Evolutionary conservation across 2,113 vertebrate genomes (phyloP), one percentile per base, ranked within the genome.

Genomic region (Perca schrenkii): DNA sequence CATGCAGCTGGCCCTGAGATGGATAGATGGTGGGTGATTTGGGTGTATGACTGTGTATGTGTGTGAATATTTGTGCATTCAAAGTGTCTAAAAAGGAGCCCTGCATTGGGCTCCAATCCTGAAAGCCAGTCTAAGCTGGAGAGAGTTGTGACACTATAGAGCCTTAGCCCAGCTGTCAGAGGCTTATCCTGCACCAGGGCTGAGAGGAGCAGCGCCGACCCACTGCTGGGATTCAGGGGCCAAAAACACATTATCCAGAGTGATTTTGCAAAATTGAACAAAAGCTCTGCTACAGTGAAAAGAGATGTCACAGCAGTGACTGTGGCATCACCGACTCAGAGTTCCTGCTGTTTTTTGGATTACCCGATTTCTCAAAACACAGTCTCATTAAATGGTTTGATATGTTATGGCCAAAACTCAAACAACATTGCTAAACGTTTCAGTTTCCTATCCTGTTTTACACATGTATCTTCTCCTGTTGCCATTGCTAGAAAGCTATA

Each of bases 211-310:
- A 63, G 54, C 79, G 76, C 73, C 8, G 31, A 69, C 77, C 66
- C 85, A 84, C 87, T 64, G 74, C 88, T 75, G 86, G 88, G 91
- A 86, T 74, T 74, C 83, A 43, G 92, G 77, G 81, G 82, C 88
- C 87, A 87, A 87, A 90, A 84, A 79, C 82, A 85, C 88, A 91
- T 90, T 91, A 91, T 82, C 82, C 83, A 83, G 76, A 85, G 58
- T 85, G 82, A 90, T 86, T 91, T 86, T 65, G 71, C 65, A 84
- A 82, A 92, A 85, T n/a, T 53, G 77, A 89, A 88, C 83, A 82
- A 84, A 90, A 83, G 64, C 81, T 56, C 52, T 61, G 74, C 74
- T 54, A 40, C 46, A 69, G 57, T 78, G 61, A 77, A 74, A 75
- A 91, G 74, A 77, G 66, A 82, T 73, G 74, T 86, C 79, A 71